These are phyloP conservation scores for Eupleurogrammus muticus DNA, from an alignment of 2,797 vertebrate species.

Conservation along the genomic window DNA sequence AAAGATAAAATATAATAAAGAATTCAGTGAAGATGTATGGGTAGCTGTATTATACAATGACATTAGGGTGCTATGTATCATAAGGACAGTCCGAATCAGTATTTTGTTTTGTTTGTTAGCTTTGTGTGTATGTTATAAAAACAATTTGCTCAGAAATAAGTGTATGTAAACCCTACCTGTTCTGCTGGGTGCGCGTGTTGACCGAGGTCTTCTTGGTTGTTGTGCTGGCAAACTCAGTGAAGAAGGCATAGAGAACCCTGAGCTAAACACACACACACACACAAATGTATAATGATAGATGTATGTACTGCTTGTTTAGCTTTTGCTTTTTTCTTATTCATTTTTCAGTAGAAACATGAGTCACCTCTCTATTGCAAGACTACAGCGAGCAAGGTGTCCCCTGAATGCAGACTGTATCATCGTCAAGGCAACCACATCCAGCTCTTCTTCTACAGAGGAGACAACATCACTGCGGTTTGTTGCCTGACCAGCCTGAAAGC, in stretches of 20 bases:
- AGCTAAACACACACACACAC: slow-evolving; percentile 43
- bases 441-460: slow-evolving; percentile 25
- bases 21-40: not conserved
- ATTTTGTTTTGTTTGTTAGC: not conserved
- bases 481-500: slow-evolving; percentile 54
- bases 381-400: slow-evolving; percentile 85
- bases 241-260: slow-evolving; percentile 42
- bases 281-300: not conserved
- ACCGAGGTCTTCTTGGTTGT: slow-evolving; percentile 29
- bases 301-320: not conserved
- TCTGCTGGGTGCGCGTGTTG: slow-evolving; percentile 14
- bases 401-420: slow-evolving; percentile 88
- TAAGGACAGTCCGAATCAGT: not conserved
- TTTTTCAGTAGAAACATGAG: not conserved
- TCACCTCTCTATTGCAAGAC: slow-evolving; percentile 80
- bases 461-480: slow-evolving; percentile 18
- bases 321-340: too few species aligned
- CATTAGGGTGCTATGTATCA: not conserved
- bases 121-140: not conserved
- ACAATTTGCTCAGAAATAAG: not conserved
- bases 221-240: slow-evolving; percentile 2
- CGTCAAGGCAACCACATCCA: slow-evolving; percentile 76
- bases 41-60: too few species aligned
- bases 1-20: not conserved
- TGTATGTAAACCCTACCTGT: slow-evolving; percentile 48